Evolutionary conservation across 2,888 invertebrate species (phyloP), one percentile per base, ranked within the genome.

Genomic region (Pseudococcus longispinus): DNA sequence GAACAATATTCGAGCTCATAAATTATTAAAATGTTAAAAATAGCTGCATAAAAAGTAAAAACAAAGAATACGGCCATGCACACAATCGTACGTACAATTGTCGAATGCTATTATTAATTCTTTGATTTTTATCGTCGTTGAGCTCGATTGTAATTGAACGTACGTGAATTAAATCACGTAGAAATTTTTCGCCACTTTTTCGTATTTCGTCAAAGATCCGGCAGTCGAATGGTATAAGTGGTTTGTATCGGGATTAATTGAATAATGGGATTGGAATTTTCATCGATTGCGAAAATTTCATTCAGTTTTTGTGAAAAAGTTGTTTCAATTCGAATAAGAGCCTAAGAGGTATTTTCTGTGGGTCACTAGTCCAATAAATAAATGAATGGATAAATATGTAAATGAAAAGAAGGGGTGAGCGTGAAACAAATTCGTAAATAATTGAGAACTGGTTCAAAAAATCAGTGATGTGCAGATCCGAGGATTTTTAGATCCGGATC

Each of bases 41-140:
- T 77, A 77, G 77, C 77, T 37, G 77, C 77, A 77, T 77, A 77
- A 77, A 77, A 77, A 77, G 77, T 77, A 77, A 77, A 77, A 77
- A 77, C 77, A 77, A 77, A 77, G 77, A 77, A 20, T 77, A 70
- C 70, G 70, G 29, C 29, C 70, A 29, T 29, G 70, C 70, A 70
- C 18, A 70, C 70, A 70, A 70, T 70, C 70, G 29, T 29, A 32
- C 32, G 70, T 15, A 29, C 70, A 70, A 29, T 29, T 70, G 70
- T 70, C 70, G 29, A 29, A 26, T 15, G 70, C 15, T 70, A 70
- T 70, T 70, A 70, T 70, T 70, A 70, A 70, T 70, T 70, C 70
- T 70, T 70, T 13, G 70, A 70, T 70, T 70, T 70, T 70, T 70
- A 70, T 70, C 60, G 60, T 60, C 11, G 11, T 60, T 4, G 1